Evolutionary conservation across 2,113 vertebrate genomes (phyloP).

Genomic region (Apeltes quadracus): DNA sequence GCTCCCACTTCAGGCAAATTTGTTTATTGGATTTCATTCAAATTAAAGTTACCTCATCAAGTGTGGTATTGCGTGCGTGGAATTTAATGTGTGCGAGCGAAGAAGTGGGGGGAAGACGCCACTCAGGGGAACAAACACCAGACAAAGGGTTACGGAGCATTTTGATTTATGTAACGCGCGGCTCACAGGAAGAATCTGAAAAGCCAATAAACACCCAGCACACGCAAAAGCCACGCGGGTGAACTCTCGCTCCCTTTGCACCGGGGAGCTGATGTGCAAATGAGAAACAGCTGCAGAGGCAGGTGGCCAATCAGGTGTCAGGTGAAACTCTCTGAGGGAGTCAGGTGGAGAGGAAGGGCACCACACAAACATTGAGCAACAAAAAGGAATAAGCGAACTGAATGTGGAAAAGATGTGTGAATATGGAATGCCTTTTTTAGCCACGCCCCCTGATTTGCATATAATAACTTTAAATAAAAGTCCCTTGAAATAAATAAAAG

Average conservation of each 20-base stretch:
- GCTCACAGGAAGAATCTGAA: not conserved
- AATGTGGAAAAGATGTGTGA: constrained; percentile 1
- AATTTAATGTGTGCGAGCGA: constrained; percentile 25
- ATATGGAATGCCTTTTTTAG: no score
- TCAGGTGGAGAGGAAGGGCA: constrained; percentile 41
- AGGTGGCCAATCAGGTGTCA: constrained; percentile 25
- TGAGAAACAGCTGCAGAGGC: constrained; percentile 35
- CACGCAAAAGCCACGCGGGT: not conserved
- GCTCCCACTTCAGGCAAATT: constrained; percentile 50
- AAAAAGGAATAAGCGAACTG: not conserved
- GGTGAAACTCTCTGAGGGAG: constrained; percentile 23
- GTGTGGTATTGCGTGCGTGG: constrained; percentile 19
- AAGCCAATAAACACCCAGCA: not conserved
- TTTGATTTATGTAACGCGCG: not conserved
- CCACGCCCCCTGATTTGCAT: no score
- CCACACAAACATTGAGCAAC: not conserved
- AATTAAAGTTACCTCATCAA: constrained; percentile 54
- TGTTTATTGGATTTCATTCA: constrained; percentile 66
- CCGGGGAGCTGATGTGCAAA: not conserved
- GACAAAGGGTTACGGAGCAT: constrained; percentile 9
- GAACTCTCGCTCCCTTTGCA: not conserved
- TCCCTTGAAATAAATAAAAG: no score
- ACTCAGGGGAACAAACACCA: not conserved
- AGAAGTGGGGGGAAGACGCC: constrained; percentile 10
- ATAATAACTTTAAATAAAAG: no score